Base-by-base conservation (phyloP, 2,797 vertebrate species). In the Sebastes glaucus region DNA sequence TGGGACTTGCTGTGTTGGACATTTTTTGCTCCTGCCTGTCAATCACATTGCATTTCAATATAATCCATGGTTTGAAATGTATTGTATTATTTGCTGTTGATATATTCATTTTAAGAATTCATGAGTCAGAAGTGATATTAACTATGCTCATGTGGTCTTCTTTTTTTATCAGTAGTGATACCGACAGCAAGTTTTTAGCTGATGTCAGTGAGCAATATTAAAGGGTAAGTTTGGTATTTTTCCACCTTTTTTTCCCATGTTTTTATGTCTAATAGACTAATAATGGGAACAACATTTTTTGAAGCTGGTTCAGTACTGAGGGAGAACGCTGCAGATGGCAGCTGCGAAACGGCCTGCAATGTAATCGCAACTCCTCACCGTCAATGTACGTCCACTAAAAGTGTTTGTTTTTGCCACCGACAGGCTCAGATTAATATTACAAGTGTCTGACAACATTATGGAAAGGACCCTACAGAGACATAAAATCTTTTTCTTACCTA, bases 1-100 rank as follows among this genome's bases (percentile, higher is more conserved):
- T 10, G 14, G 8, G 59, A 71, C 70, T 72, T 78, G 67, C 38
- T 77, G 11, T 27, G 16, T 7, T 71, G 74, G 62, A 77, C 64
- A 67, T 77, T 80, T 81, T 82, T 78, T 63, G 23, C 33, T 30
- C 30, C 11, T 68, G 10, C 27, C 14, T 52, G 25, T 77, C 18
- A 61, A 6, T 18, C 28, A 42, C 35, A n/a, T n/a, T 25, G 7
- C 32, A 30, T 25, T 62, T 71, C 18, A 7, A 52, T 67, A 35
- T 1, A 32, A 68, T 61, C 20, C 52, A 55, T 63, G 7, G 9
- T 35, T 22, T 77, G 7, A 70, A 77, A 70, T 56, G n/a, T 82
- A 10, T 64, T 52, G 5, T 25, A 4, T 35, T 38, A 38, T 76
- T 74, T 71, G 10, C 23, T 53, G 1, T 8, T 71, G 57, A 74